A percentile compares a stretch with the other conserved stretches of the same genome.
phyloP scores from a whole-genome alignment of 2,113 vertebrate genomes.

The Bos javanicus region DNA sequence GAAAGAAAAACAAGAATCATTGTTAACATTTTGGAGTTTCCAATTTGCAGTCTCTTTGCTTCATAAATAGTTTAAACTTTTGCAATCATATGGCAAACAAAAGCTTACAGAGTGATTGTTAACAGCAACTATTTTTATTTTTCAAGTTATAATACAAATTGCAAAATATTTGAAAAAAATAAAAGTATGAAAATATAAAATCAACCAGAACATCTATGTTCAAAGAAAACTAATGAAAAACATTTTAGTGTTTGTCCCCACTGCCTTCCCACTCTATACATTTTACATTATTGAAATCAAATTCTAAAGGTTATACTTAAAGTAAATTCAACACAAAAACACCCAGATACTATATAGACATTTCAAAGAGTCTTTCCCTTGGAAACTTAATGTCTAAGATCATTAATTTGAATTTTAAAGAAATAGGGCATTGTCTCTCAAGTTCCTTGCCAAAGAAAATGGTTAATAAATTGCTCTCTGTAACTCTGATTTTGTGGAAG shows the following conservation, averaged over 20 bases:
- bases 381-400: not conserved
- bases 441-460: constrained; percentile 39
- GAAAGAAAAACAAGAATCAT: not conserved
- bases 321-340: constrained; percentile 34
- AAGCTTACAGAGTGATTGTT: constrained; percentile 17
- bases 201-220: constrained; percentile 17
- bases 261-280: not conserved
- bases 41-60: constrained; percentile 12
- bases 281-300: constrained; percentile 39
- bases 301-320: not conserved
- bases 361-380: not conserved
- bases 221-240: constrained; percentile 31
- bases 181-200: constrained; percentile 40
- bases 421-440: not conserved
- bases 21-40: constrained; percentile 52
- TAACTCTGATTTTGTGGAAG: constrained; percentile 34
- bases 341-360: not conserved
- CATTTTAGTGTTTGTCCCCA: constrained; percentile 15
- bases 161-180: not conserved
- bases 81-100: not conserved
- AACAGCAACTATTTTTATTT: constrained; percentile 33
- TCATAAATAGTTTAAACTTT: constrained; percentile 40
- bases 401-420: constrained; percentile 54
- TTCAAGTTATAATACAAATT: constrained; percentile 22
- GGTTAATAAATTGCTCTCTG: constrained; percentile 32